Evolutionary conservation across 1,140 invertebrate species (phyloP).

Genomic region (Babylonia areolata): DNA sequence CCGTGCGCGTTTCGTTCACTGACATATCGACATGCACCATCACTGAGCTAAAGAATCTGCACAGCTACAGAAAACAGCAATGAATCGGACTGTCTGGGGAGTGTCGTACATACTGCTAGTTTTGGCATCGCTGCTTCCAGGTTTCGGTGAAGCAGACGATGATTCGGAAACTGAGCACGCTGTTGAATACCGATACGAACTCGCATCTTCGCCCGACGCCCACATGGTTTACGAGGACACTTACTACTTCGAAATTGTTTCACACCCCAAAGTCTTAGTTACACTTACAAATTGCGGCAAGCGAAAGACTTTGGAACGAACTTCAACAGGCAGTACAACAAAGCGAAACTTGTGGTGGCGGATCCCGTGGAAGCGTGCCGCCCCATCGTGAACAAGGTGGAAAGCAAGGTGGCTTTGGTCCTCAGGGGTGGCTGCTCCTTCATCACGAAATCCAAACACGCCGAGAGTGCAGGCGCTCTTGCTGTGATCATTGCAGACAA

Average conservation of each 20-base stretch:
- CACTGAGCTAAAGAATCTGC: background rate
- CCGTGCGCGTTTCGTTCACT: background rate
- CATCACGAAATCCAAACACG: slow-evolving; percentile 84
- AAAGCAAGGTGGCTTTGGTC: slow-evolving; percentile 85
- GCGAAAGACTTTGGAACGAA: slow-evolving; percentile 87
- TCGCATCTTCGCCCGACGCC: slow-evolving; percentile 49
- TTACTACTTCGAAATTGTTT: slow-evolving; percentile 88
- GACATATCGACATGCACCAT: background rate
- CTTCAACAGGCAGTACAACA: slow-evolving; percentile 82
- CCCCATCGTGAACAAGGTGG: slow-evolving; percentile 81
- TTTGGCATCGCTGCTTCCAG: background rate
- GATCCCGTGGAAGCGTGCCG: slow-evolving; percentile 84
- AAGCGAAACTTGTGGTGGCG: slow-evolving; percentile 83
- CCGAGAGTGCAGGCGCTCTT: slow-evolving; percentile 84
- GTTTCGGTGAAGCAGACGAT: slow-evolving; percentile 14
- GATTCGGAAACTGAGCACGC: background rate
- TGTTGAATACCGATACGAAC: slow-evolving; percentile 13
- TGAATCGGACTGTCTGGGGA: slow-evolving; percentile 20
- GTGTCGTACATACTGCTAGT: background rate
- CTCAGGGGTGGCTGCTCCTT: slow-evolving; percentile 89
- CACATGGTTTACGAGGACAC: slow-evolving; percentile 74
- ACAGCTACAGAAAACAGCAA: background rate
- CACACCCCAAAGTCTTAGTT: slow-evolving; percentile 86
- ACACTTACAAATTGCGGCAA: slow-evolving; percentile 86
- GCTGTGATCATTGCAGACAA: slow-evolving; percentile 88